Conservation (phyloP, 2,113 vertebrate genomes). For the Synchiropus splendidus region DNA sequence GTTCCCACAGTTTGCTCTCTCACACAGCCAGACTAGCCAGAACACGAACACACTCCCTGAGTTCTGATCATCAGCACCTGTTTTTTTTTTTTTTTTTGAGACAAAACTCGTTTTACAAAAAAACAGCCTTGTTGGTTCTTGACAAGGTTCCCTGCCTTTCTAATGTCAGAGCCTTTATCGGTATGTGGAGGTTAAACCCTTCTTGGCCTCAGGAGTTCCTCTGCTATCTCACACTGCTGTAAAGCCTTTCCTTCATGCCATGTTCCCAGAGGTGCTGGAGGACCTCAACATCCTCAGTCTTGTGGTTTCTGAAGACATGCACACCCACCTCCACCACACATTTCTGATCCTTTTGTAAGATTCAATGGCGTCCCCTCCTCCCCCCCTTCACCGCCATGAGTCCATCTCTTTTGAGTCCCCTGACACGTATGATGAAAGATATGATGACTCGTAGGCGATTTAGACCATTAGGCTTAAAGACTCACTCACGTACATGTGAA, state of each 20-base stretch:
- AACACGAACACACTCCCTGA: conserved; percentile 49
- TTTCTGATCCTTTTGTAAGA: conserved; percentile 4
- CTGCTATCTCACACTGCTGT: conserved; percentile 7
- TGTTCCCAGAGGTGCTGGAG: not conserved
- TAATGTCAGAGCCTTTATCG: conserved; percentile 9
- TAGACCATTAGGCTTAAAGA: conserved; percentile 38
- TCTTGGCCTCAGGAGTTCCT: conserved; percentile 10
- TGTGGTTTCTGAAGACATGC: conserved; percentile 25
- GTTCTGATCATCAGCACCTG: conserved; percentile 25
- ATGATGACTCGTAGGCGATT: conserved; percentile 30
- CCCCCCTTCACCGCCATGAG: conserved; percentile 1
- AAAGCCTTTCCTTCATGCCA: not conserved
- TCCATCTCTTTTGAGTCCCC: conserved; percentile 8
- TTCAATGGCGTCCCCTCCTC: conserved; percentile 3
- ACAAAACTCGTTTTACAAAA: conserved; percentile 11
- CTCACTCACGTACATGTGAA: conserved; percentile 22
- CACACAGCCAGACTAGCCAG: conserved; percentile 48
- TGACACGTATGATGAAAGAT: conserved; percentile 30
- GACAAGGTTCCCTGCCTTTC: conserved; percentile 12
- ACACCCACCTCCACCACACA: conserved; percentile 4
- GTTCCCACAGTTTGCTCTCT: conserved; percentile 54
- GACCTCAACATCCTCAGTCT: conserved; percentile 18
- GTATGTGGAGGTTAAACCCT: conserved; percentile 14
- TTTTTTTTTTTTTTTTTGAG: conserved; percentile 15
- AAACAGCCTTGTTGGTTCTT: not conserved